These are phyloP conservation scores for Cabera pusaria DNA, from an alignment of 2,888 invertebrate species.

Conservation along the genomic window DNA sequence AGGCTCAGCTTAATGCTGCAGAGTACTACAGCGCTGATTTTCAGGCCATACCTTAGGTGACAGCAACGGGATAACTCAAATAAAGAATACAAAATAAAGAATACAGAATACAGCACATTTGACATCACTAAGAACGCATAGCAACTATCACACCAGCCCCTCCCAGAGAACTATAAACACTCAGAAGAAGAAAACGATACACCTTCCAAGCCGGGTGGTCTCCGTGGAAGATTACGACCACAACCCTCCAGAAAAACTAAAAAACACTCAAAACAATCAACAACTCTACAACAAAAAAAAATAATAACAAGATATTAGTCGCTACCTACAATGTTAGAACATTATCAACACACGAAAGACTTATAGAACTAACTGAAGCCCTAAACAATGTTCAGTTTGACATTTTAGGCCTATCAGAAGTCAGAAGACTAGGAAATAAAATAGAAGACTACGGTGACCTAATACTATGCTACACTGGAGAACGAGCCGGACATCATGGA, in stretches of 20 bases:
- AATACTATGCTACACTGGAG: constrained; percentile 8
- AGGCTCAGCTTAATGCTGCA: too few species aligned
- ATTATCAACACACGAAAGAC: constrained; percentile 3
- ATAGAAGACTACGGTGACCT: constrained; percentile 6
- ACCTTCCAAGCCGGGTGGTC: constrained; percentile 1
- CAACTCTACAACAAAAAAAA: neutral
- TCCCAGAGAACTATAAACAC: constrained; percentile 2
- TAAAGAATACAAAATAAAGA: too few species aligned
- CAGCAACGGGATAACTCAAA: too few species aligned
- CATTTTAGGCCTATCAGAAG: constrained; percentile 10
- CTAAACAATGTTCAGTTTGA: constrained; percentile 3
- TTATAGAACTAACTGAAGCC: constrained; percentile 2
- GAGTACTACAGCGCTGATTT: too few species aligned
- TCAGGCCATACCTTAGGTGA: too few species aligned
- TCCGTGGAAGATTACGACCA: constrained; percentile 9
- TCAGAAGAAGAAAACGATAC: neutral
- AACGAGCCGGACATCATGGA: constrained; percentile 2
- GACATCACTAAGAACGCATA: neutral
- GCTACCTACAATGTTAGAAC: constrained; percentile 19
- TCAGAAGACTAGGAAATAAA: neutral
- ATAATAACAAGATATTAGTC: constrained; percentile 1
- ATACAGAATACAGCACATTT: too few species aligned
- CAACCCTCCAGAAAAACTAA: constrained; percentile 4
- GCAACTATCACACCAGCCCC: constrained; percentile 3
- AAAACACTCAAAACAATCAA: constrained; percentile 4